Evolutionary conservation across 2,113 vertebrate genomes (phyloP).

Genomic region (Bambusicola thoracicus): DNA sequence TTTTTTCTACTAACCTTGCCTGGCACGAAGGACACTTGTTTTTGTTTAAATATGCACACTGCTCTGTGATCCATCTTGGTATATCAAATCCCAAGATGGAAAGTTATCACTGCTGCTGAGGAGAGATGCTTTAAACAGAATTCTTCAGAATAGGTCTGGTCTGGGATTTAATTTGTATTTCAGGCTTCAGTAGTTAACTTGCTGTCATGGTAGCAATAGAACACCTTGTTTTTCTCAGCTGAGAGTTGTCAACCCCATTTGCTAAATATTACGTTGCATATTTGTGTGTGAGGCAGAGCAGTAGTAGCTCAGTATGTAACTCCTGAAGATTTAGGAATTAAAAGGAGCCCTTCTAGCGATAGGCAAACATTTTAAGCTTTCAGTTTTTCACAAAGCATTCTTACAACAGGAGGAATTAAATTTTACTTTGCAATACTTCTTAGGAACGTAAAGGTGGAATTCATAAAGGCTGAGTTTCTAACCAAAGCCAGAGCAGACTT

Average conservation of each 20-base stretch:
- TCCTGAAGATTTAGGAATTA: not conserved
- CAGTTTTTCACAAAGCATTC: not conserved
- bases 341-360: not conserved
- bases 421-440: not conserved
- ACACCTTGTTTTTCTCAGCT: not conserved
- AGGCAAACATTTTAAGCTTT: not conserved
- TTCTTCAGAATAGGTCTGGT: not conserved
- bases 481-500: not conserved
- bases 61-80: not conserved
- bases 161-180: constrained; percentile 10
- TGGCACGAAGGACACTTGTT: not conserved
- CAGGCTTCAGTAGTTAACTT: not conserved
- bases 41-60: not conserved
- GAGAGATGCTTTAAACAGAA: not conserved
- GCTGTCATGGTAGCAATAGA: not conserved
- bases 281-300: rapidly evolving
- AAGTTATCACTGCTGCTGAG: not conserved
- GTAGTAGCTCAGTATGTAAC: not conserved
- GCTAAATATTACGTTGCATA: rapidly evolving
- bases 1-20: not conserved
- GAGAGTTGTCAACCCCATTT: not conserved
- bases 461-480: not conserved
- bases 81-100: not conserved
- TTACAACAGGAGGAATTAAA: not conserved
- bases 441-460: not conserved